Evolutionary conservation across 1,140 invertebrate genomes (phyloP), one percentile per base, ranked within the genome.

Genomic region (Cepaea nemoralis): DNA sequence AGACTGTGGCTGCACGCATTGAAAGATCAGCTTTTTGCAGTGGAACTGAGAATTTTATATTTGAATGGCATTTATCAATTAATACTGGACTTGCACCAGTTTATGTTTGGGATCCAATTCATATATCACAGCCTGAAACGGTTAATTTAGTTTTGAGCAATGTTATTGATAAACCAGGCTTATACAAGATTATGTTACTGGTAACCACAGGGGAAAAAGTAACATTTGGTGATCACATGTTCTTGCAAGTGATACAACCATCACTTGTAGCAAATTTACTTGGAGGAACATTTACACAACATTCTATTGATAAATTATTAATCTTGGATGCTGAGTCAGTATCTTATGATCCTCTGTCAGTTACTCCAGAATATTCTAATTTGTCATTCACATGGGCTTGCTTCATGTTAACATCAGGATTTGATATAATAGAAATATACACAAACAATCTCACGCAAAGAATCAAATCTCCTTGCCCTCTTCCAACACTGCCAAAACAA

Each of bases 281-380:
- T 2, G 59, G 59, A 63, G 59, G 59, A n/a, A 63, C n/a, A 31
- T 63, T 31, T 63, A 63, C n/a, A 31, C 59, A 63, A 63, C 59
- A 63, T 19, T 63, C 59, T 63, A 31, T 63, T 31, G n/a, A 27
- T 3, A 63, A 22, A 22, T 31, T 5, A 12, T 31, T 27, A 16
- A 31, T 31, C 27, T 6, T 63, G 5, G 16, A 63, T 63, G 59
- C 59, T 63, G 59, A 63, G 33, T 31, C n/a, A 6, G 59, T 63
- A 3, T 31, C 59, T 6, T 63, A 63, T 31, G 59, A 63, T 63
- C 3, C 59, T 19, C 2, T 63, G 59, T 2, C 59, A 63, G 59
- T 63, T 8, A 31, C 1, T 8, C 59, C 59, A 63, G n/a, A 63
- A 63, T 5, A 31, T 27, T 63, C 59, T 5, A 63, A 31, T 5